phyloP scores from a whole-genome alignment of 2,113 vertebrate genomes.

The Dasyprocta punctata region DNA sequence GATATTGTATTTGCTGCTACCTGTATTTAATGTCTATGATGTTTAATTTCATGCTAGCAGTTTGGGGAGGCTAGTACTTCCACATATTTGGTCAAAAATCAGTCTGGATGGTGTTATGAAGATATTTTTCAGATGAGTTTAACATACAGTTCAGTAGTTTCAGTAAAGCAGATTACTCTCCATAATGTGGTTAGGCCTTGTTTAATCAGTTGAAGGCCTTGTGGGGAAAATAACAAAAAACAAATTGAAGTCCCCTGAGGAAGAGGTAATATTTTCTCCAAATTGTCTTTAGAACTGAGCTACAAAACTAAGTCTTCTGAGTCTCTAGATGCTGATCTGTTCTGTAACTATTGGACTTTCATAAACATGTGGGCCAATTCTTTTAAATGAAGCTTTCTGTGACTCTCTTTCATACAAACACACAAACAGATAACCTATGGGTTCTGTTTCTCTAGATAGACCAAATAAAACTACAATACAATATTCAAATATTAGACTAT shows the following conservation, averaged over 20 bases:
- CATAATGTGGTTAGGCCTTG: background rate
- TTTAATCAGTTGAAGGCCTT: background rate
- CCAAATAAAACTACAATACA: background rate
- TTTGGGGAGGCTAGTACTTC: background rate
- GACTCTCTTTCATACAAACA: rapidly evolving
- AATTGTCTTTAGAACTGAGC: background rate
- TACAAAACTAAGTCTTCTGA: background rate
- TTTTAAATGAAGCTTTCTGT: background rate
- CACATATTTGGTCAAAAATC: background rate
- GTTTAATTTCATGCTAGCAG: constrained; percentile 16
- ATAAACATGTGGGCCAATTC: background rate
- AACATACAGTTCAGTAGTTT: background rate
- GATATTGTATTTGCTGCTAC: background rate
- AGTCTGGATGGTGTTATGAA: background rate
- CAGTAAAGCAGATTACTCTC: background rate
- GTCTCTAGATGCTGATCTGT: background rate
- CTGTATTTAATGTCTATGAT: background rate
- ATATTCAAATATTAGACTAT: background rate
- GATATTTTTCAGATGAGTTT: background rate
- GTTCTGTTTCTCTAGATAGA: background rate
- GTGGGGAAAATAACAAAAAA: background rate
- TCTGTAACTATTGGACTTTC: background rate
- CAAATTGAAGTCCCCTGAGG: background rate
- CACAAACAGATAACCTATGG: background rate
- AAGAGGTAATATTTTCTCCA: background rate